These are phyloP conservation scores for Lacerta viridis DNA, from an alignment of 2,797 vertebrate species.

Conservation along the genomic window DNA sequence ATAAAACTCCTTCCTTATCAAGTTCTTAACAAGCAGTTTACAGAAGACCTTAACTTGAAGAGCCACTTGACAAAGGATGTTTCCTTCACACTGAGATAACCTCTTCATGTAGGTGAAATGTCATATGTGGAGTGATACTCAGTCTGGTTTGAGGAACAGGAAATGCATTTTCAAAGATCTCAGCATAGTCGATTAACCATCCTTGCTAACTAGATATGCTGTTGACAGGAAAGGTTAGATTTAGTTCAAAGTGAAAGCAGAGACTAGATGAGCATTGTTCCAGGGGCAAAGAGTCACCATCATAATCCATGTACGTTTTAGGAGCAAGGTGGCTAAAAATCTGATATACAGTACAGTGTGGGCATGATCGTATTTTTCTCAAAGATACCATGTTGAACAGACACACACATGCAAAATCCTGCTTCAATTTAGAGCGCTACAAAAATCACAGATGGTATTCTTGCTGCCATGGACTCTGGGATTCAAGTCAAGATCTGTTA, in stretches of 20 bases:
- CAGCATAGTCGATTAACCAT: neutral
- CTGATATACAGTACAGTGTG: neutral
- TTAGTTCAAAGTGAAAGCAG: neutral
- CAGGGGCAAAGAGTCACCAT: neutral
- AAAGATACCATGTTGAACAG: neutral
- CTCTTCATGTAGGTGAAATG: neutral
- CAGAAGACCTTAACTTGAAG: neutral
- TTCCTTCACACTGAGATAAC: neutral
- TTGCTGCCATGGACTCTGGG: neutral
- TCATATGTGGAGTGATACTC: neutral
- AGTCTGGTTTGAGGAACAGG: neutral
- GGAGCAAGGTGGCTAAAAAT: neutral
- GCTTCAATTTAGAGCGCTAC: neutral
- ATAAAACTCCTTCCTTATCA: neutral
- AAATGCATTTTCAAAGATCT: neutral
- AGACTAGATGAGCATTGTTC: too few relatives aligned
- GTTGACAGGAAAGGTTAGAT: neutral
- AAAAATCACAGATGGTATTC: neutral
- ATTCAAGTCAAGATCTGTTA: slow-evolving; percentile 1
- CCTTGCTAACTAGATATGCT: neutral
- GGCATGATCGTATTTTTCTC: neutral
- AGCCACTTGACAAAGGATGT: neutral
- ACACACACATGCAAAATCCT: neutral
- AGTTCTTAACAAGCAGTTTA: neutral
- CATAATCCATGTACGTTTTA: neutral